Base-by-base conservation (phyloP, 1,140 invertebrate genomes). In the Agraylea sexmaculata region DNA sequence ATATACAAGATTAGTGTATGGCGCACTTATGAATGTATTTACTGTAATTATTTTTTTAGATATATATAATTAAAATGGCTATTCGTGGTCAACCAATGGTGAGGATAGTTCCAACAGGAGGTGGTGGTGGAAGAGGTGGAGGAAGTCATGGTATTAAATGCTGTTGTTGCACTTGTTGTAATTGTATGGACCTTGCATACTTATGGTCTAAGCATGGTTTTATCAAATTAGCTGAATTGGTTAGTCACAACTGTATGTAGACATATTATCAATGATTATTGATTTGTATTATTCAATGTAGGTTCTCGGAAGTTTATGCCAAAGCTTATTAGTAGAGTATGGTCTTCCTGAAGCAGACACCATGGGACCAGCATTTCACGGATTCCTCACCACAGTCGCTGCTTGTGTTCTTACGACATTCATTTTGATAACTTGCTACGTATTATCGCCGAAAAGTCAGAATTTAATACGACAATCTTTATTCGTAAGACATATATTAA, bases 171-270 rank as follows among this genome's bases (percentile, higher is more conserved):
- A 67, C 70, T 29, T 77, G 82, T 52, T 87, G 77, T 51, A 78
- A 78, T n/a, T 87, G 83, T 53, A 56, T 88, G 40, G 77, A 87
- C 53, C 63, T 85, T 13, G 71, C 73, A 18, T 85, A 83, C 54
- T 58, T 87, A 0, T 75, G 72, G 25, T 74, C 75, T 1, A 61
- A 73, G 37, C 70, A 75, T 25, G 84, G 84, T 8, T 53, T 83
- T 2, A 59, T 85, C 5, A 88, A 87, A 67, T 51, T 84, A 1
- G 60, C 71, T 29, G 78, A 88, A 71, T 67, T 81, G 47, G 82
- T 85, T 67, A 71, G 70, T 61, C 17, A 22, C 21, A 28, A 32
- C 6, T 17, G 31, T 6, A 32, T 17, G 16, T 7, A 10, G 16
- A 17, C 10, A 33, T n/a, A n/a, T n/a, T n/a, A n/a, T n/a, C 23